phyloP scores from a whole-genome alignment of 2,888 invertebrate genomes.

The Hydrotaea cyrtoneurina region DNA sequence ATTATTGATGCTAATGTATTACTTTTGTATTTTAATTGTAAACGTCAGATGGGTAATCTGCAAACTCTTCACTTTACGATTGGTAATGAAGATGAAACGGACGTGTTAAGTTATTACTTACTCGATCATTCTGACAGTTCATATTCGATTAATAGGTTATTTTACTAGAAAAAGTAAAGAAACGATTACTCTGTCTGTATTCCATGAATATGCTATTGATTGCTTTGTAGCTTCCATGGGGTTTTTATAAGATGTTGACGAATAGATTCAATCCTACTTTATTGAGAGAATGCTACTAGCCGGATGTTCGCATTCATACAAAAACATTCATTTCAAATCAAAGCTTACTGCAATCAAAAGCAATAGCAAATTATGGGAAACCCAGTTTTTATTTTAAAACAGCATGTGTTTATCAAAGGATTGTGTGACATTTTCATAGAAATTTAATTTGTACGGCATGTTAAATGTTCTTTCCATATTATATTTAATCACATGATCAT shows the following conservation, averaged over 20 bases:
- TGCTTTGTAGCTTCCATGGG: not conserved
- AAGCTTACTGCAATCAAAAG: not conserved
- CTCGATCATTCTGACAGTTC: too few relatives aligned
- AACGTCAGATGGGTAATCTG: too few relatives aligned
- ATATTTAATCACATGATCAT: conserved; percentile 4
- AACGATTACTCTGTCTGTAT: conserved; percentile 40
- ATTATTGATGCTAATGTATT: too few relatives aligned
- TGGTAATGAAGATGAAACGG: too few relatives aligned
- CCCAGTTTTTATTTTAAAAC: not conserved
- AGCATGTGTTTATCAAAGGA: conserved; percentile 40
- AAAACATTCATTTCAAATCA: not conserved
- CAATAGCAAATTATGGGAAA: not conserved
- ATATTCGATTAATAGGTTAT: too few relatives aligned
- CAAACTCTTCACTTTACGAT: too few relatives aligned
- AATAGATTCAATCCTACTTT: too few relatives aligned
- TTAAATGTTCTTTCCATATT: conserved; percentile 48
- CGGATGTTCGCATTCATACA: not conserved
- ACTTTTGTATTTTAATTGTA: too few relatives aligned
- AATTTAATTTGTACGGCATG: conserved; percentile 53
- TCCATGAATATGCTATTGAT: not conserved
- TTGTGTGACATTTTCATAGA: conserved; percentile 14
- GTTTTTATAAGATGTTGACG: not conserved
- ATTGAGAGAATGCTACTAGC: not conserved
- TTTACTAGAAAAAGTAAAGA: not conserved
- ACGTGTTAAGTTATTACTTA: too few relatives aligned